These are phyloP conservation scores for Malacosoma neustria DNA, from an alignment of 2,888 invertebrate genomes.

Conservation along the genomic window DNA sequence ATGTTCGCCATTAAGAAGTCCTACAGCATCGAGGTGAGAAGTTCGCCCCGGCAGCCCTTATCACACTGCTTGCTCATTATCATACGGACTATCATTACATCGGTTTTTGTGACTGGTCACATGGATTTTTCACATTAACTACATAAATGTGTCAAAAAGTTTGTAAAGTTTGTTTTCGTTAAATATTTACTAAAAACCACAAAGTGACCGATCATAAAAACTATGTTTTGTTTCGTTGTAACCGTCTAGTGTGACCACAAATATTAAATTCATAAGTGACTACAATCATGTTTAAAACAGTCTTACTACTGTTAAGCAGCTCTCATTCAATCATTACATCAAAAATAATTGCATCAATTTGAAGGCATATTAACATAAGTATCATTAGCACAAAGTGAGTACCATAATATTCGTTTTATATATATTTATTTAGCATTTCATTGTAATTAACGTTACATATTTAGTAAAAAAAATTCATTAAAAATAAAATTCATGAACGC, in stretches of 20 bases:
- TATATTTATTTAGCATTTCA: too few relatives aligned
- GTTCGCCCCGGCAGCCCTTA: slow-evolving; percentile 17
- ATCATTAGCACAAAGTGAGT: too few relatives aligned
- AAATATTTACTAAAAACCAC: not conserved
- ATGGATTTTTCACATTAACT: slow-evolving; percentile 12
- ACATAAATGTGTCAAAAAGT: not conserved
- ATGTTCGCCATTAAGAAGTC: slow-evolving; percentile 98
- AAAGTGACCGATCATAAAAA: slow-evolving; percentile 16
- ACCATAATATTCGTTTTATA: too few relatives aligned
- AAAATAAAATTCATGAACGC: too few relatives aligned
- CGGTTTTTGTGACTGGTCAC: slow-evolving; percentile 17
- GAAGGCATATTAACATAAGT: too few relatives aligned
- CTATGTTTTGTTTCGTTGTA: not conserved
- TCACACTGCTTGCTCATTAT: slow-evolving; percentile 20
- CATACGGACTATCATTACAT: slow-evolving; percentile 16
- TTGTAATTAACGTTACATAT: too few relatives aligned
- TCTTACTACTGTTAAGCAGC: not conserved
- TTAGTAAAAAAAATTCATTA: too few relatives aligned
- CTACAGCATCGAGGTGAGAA: slow-evolving; percentile 96
- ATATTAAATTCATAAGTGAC: not conserved
- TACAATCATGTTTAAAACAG: not conserved
- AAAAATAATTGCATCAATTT: too few relatives aligned
- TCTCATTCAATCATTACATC: not conserved
- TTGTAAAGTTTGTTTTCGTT: slow-evolving; percentile 4
- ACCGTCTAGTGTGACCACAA: not conserved